Evolutionary conservation across 2,113 vertebrate genomes (phyloP).

Genomic region (Antennarius striatus): DNA sequence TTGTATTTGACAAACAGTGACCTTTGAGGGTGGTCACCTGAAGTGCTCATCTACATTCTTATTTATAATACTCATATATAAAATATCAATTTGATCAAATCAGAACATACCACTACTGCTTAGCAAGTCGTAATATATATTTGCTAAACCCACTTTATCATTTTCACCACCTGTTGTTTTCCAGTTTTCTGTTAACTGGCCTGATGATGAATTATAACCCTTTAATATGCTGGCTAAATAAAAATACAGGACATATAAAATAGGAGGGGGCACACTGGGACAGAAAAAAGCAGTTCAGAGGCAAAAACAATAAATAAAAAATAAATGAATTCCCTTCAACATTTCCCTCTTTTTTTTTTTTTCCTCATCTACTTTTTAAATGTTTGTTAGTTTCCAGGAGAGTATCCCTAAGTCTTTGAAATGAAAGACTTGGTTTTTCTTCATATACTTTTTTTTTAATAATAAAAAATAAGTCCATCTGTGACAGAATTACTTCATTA

Average conservation of each 20-base stretch:
- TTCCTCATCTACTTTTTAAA: conserved; percentile 79
- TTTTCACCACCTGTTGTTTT: conserved; percentile 48
- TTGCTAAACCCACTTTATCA: conserved; percentile 54
- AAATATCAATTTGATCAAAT: conserved; percentile 66
- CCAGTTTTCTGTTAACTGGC: conserved; percentile 55
- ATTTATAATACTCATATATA: conserved; percentile 75
- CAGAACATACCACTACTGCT: conserved; percentile 60
- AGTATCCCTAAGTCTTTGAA: conserved; percentile 82
- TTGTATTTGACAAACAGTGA: conserved; percentile 48
- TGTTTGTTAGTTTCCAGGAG: conserved; percentile 82
- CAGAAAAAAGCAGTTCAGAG: conserved; percentile 69
- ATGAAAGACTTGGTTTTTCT: conserved; percentile 85
- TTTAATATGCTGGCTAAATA: conserved; percentile 44
- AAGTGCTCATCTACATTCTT: conserved; percentile 83
- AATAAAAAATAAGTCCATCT: conserved; percentile 84
- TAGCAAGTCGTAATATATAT: conserved; percentile 65
- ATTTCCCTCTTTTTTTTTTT: conserved; percentile 71
- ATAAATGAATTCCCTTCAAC: conserved; percentile 82
- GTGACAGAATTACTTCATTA: conserved; percentile 87
- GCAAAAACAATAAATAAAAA: conserved; percentile 83
- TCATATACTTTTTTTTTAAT: conserved; percentile 79
- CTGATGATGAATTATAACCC: conserved; percentile 43
- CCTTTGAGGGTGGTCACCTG: conserved; percentile 58
- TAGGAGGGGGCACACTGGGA: conserved; percentile 40
- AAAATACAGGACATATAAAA: conserved; percentile 44